Percentiles rank a stretch among this genome's conserved stretches.
Conservation (phyloP, 1,140 invertebrate genomes). For the Papilio xuthus region DNA sequence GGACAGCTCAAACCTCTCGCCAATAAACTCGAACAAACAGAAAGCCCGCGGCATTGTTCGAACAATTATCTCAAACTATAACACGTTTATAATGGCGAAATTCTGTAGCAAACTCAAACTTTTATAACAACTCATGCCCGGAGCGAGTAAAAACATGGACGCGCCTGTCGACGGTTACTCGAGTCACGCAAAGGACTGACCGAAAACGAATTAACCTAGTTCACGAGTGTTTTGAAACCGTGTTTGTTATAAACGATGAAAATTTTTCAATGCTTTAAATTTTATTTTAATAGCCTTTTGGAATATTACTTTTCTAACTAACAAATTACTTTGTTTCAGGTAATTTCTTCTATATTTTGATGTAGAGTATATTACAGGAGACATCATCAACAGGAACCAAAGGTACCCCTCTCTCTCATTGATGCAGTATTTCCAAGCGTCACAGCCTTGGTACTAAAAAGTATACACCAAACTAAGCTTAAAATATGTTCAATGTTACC, state of each 20-base stretch:
- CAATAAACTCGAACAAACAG: constrained; percentile 57
- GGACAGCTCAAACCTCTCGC: constrained; percentile 55
- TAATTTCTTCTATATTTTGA: constrained; percentile 37
- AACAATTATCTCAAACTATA: constrained; percentile 55
- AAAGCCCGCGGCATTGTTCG: constrained; percentile 50
- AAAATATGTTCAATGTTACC: constrained; percentile 2
- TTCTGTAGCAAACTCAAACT: constrained; percentile 49
- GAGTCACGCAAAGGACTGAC: constrained; percentile 70
- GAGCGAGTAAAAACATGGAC: constrained; percentile 52
- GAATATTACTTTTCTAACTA: not conserved
- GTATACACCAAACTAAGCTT: constrained; percentile 4
- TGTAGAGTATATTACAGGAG: not conserved
- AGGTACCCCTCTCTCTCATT: not conserved
- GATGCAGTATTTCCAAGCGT: not conserved
- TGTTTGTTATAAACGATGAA: constrained; percentile 37
- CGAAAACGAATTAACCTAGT: constrained; percentile 67
- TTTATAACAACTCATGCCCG: constrained; percentile 43
- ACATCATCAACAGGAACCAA: not conserved
- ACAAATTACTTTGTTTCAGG: constrained; percentile 48
- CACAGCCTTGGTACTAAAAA: constrained; percentile 21
- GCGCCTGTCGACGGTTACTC: constrained; percentile 48
- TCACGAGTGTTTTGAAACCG: constrained; percentile 46
- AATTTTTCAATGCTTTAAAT: not conserved
- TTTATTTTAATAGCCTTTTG: constrained; percentile 8
- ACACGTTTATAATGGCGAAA: constrained; percentile 51